These are phyloP conservation scores for Sebastes goodei DNA, from an alignment of 2,797 vertebrate genomes.

Conservation along the genomic window DNA sequence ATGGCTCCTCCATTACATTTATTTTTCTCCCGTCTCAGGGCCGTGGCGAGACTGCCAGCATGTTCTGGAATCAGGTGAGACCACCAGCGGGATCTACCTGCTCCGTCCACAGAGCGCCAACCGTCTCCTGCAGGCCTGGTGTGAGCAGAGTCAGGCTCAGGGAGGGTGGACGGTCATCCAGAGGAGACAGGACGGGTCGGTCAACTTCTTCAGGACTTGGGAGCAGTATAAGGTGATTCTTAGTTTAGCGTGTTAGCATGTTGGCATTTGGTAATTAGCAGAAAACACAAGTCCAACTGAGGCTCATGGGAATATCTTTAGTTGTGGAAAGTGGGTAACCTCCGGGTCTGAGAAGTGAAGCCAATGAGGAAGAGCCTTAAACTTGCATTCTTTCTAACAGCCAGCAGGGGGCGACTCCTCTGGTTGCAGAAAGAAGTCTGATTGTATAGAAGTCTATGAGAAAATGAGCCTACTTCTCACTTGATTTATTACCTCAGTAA, in stretches of 20 bases:
- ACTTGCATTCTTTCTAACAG: too few relatives aligned
- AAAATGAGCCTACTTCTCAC: too few relatives aligned
- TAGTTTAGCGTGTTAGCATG: neutral
- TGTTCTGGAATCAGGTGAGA: conserved; percentile 82
- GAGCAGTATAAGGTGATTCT: conserved; percentile 90
- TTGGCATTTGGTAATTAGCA: neutral
- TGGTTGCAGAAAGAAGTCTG: too few relatives aligned
- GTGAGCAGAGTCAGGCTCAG: conserved; percentile 86
- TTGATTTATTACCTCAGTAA: too few relatives aligned
- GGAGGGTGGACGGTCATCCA: conserved; percentile 94
- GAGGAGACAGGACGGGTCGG: conserved; percentile 89
- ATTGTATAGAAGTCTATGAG: too few relatives aligned
- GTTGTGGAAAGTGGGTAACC: too few relatives aligned
- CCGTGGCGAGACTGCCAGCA: conserved; percentile 91
- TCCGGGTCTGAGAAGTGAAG: too few relatives aligned
- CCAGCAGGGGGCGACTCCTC: too few relatives aligned
- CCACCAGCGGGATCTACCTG: conserved; percentile 87
- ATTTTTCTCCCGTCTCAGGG: conserved; percentile 70
- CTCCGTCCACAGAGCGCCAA: conserved; percentile 81
- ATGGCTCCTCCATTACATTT: neutral
- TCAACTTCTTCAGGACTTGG: conserved; percentile 93
- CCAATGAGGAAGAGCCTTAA: too few relatives aligned
- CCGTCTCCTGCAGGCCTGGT: conserved; percentile 88
- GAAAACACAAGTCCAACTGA: neutral
- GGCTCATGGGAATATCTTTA: neutral